These are phyloP conservation scores for Cyrtonyx montezumae DNA, from an alignment of 2,113 vertebrate species.

Conservation along the genomic window DNA sequence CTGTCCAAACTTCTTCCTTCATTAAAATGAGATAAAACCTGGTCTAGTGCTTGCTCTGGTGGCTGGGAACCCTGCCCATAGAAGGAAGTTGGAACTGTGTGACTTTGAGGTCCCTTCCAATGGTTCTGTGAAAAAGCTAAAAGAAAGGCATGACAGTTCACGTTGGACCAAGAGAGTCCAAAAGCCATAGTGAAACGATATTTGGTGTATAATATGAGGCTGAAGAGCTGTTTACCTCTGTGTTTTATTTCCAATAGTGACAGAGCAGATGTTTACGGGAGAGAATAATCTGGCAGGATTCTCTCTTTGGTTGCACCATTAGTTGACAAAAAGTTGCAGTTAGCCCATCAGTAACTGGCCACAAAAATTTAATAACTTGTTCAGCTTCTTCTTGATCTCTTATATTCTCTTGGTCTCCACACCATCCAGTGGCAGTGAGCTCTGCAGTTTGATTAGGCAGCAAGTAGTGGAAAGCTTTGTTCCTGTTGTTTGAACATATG, in stretches of 20 bases:
- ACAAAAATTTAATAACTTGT: background rate
- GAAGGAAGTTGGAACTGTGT: too few species aligned
- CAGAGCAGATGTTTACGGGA: background rate
- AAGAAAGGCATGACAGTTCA: background rate
- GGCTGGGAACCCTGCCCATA: too few species aligned
- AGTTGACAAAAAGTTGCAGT: background rate
- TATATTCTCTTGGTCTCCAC: background rate
- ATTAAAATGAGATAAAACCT: background rate
- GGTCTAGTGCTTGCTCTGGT: too few species aligned
- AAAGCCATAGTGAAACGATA: background rate
- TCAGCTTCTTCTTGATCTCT: background rate
- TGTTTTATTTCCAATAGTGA: background rate
- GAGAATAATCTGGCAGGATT: background rate
- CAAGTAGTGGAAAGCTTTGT: background rate
- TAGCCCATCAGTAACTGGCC: background rate
- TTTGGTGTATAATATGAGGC: background rate
- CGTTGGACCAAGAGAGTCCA: background rate
- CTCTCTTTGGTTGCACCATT: background rate
- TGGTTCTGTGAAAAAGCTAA: background rate
- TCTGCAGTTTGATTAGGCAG: background rate
- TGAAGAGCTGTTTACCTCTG: background rate
- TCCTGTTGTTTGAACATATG: background rate
- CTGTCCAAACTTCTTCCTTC: background rate
- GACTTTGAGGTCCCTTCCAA: too few species aligned
- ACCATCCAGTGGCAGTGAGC: background rate